Conservation (phyloP, 2,888 invertebrate species). For the Trissonchulus latispiculum region DNA sequence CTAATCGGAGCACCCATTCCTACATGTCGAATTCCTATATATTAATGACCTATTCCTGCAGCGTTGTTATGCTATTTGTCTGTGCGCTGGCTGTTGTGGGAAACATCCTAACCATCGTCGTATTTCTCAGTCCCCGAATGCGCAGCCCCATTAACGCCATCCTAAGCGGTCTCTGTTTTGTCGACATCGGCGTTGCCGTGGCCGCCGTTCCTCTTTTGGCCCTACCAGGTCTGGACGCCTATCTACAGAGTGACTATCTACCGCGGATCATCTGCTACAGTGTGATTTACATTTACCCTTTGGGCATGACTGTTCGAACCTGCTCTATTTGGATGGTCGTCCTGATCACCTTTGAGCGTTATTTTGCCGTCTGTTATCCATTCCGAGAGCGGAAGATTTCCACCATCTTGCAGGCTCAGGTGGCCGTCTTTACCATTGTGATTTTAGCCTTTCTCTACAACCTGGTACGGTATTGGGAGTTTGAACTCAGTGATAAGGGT, state of each 20-base stretch:
- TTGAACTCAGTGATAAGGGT: not conserved
- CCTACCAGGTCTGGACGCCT: constrained; percentile 4
- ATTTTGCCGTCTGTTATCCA: constrained; percentile 15
- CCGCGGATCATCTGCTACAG: not conserved
- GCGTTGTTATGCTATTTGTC: constrained; percentile 2
- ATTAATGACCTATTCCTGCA: not conserved
- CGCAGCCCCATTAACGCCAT: constrained; percentile 16
- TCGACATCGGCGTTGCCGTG: not conserved
- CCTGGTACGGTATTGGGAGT: constrained; percentile 14
- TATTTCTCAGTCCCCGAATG: constrained; percentile 5
- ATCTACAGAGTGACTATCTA: not conserved
- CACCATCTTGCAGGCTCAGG: constrained; percentile 1
- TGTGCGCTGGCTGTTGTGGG: not conserved
- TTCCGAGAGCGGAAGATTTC: not conserved
- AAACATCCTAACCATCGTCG: not conserved
- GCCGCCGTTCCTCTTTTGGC: constrained; percentile 6
- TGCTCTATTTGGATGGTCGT: constrained; percentile 14
- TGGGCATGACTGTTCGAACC: constrained; percentile 6
- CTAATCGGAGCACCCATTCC: no score
- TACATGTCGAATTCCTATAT: no score
- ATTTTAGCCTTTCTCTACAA: not conserved
- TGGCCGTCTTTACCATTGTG: not conserved
- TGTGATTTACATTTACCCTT: constrained; percentile 11
- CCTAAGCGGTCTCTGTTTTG: not conserved
- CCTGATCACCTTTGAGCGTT: constrained; percentile 14